These are phyloP conservation scores for Hyposoter dolosus DNA, from an alignment of 2,888 invertebrate species.

Conservation along the genomic window DNA sequence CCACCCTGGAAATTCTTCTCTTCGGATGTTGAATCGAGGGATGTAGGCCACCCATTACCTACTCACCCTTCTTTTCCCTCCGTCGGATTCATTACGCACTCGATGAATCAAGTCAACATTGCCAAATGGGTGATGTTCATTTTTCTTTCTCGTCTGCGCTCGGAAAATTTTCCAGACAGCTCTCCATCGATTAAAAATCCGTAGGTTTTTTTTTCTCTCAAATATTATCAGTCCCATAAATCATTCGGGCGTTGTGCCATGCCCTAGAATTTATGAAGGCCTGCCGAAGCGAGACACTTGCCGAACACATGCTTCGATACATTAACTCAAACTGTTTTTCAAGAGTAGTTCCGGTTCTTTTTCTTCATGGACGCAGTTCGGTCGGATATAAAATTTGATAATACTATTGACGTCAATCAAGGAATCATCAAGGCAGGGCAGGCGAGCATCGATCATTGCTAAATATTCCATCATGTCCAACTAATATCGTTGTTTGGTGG, in stretches of 20 bases:
- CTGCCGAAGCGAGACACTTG: slow-evolving; percentile 53
- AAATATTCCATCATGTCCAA: neutral
- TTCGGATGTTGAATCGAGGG: neutral
- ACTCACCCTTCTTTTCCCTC: neutral
- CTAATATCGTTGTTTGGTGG: neutral
- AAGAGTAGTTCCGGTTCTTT: slow-evolving; percentile 33
- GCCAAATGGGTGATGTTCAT: neutral
- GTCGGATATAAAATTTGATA: slow-evolving; percentile 50
- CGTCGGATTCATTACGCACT: slow-evolving; percentile 23
- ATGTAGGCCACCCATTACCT: slow-evolving; percentile 4
- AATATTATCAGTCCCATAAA: slow-evolving; percentile 22
- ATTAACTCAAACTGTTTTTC: slow-evolving; percentile 45
- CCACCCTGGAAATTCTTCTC: slow-evolving; percentile 55
- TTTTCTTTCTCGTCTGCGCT: neutral
- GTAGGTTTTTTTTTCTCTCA: slow-evolving; percentile 7
- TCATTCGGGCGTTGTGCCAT: slow-evolving; percentile 19
- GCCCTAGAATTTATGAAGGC: slow-evolving; percentile 8
- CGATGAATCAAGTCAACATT: neutral
- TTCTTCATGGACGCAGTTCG: slow-evolving; percentile 1
- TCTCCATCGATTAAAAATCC: neutral
- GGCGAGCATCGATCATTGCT: neutral
- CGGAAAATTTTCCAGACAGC: slow-evolving; percentile 6
- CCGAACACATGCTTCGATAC: slow-evolving; percentile 35
- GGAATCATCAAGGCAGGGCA: slow-evolving; percentile 17
- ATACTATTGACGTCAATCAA: slow-evolving; percentile 28